These are phyloP conservation scores for Andrena praecox DNA, from an alignment of 2,888 invertebrate genomes.

Conservation along the genomic window DNA sequence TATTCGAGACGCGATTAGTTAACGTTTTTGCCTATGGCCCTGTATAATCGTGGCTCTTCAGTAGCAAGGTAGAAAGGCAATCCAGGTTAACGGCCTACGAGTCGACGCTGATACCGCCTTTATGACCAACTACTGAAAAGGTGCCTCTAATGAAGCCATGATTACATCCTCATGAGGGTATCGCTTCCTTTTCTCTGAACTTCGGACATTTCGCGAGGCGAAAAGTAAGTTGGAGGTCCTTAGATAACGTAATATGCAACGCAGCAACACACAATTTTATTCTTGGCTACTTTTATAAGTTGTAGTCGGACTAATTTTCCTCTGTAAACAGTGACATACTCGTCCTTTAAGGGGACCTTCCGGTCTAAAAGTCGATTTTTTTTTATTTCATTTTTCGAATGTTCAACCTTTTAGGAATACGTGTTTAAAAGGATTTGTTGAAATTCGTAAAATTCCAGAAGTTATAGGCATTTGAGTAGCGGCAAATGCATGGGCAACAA, in stretches of 20 bases:
- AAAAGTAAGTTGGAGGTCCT: background rate
- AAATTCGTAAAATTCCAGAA: too few species aligned
- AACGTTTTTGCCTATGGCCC: conserved; percentile 35
- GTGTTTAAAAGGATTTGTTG: too few species aligned
- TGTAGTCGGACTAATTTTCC: background rate
- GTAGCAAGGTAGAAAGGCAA: background rate
- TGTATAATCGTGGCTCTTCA: conserved; percentile 34
- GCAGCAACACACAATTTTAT: too few species aligned
- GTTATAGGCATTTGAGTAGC: too few species aligned
- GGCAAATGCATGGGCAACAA: too few species aligned
- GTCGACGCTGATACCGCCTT: background rate
- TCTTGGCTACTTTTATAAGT: too few species aligned
- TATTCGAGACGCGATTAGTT: conserved; percentile 30
- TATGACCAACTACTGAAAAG: background rate
- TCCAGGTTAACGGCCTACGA: conserved; percentile 20
- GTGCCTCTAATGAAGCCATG: background rate
- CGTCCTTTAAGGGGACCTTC: background rate
- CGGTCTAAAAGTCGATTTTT: too few species aligned
- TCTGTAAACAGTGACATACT: background rate
- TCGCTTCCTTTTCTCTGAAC: background rate
- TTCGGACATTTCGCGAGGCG: background rate
- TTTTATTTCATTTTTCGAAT: too few species aligned
- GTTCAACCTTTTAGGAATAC: too few species aligned
- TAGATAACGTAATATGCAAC: too few species aligned
- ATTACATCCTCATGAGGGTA: background rate